Base-by-base conservation (phyloP, 2,888 invertebrate genomes). In the Amiota communis region DNA sequence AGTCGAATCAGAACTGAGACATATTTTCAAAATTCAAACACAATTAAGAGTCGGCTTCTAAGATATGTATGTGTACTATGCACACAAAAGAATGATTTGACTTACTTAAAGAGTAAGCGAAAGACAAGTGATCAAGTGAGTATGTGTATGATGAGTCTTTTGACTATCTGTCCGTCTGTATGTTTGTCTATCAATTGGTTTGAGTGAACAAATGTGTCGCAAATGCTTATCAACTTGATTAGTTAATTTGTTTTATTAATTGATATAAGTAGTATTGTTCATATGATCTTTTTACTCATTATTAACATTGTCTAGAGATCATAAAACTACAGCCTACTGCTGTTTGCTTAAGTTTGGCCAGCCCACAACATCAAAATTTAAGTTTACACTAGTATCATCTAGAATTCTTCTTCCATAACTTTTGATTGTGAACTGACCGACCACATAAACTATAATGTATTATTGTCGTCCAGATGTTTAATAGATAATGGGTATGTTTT, bases 171-270 rank as follows among this genome's bases (percentile, higher is more conserved):
- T 3, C 23, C 3, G 23, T 23, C 1, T 23, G 23, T 23, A 23
- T 23, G 23, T 23, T 6, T 6, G 36, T 36, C 36, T 2, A 36
- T 36, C 36, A 2, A 36, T 77, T 46, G 67, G 78, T 76, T 77
- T 72, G 80, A 79, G 79, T 70, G 75, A 75, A 76, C 83, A 81
- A 85, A 75, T 78, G 80, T 84, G 84, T 69, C 49, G 10, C 12
- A 46, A 51, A 15, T 48, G 56, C 68, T 72, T 70, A 70, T 70
- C 73, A 65, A 74, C 79, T 81, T 81, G 82, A 81, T 83, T 83
- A 82, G 83, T 85, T 80, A 83, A 82, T 83, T 85, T 80, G 79
- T 80, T 78, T 69, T 65, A 77, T 77, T 77, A 77, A 77, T 75
- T 74, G 74, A 72, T 77, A 71, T 63, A 75, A 59, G 67, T 48